Conservation (phyloP, 2,797 vertebrate species). For the Petrocephalus sullivani region DNA sequence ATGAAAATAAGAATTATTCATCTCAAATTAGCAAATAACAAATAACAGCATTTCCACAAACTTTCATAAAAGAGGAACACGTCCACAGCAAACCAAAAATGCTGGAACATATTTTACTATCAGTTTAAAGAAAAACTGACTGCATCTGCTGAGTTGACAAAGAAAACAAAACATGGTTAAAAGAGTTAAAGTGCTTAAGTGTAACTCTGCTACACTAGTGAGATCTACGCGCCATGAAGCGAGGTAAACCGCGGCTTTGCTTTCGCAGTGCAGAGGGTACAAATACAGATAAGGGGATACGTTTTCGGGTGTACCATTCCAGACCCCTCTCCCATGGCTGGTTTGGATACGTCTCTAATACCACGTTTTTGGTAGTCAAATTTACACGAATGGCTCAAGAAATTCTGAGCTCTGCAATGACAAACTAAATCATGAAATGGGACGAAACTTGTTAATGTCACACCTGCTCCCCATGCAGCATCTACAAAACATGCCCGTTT, state of each 20-base stretch:
- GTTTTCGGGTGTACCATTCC: not conserved
- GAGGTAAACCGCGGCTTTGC: not conserved
- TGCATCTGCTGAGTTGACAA: not conserved
- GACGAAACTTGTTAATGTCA: not conserved
- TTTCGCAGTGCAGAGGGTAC: not conserved
- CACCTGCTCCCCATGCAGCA: constrained; percentile 15
- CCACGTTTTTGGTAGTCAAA: not conserved
- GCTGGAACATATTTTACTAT: constrained; percentile 42
- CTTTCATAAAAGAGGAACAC: not conserved
- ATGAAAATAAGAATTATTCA: not conserved
- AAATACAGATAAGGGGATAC: not conserved
- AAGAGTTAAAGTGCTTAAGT: constrained; percentile 63
- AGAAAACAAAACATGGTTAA: constrained; percentile 19
- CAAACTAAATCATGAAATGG: not conserved
- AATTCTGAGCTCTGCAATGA: not conserved
- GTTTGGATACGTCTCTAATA: not conserved
- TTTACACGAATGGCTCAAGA: not conserved
- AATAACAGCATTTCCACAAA: not conserved
- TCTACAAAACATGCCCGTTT: constrained; percentile 19
- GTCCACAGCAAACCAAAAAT: constrained; percentile 45
- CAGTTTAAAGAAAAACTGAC: not conserved
- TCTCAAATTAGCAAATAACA: not conserved
- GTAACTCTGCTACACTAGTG: constrained; percentile 22
- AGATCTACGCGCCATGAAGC: not conserved
- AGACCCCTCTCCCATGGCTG: not conserved